phyloP scores from a whole-genome alignment of 2,797 vertebrate species.

The Nasua narica region DNA sequence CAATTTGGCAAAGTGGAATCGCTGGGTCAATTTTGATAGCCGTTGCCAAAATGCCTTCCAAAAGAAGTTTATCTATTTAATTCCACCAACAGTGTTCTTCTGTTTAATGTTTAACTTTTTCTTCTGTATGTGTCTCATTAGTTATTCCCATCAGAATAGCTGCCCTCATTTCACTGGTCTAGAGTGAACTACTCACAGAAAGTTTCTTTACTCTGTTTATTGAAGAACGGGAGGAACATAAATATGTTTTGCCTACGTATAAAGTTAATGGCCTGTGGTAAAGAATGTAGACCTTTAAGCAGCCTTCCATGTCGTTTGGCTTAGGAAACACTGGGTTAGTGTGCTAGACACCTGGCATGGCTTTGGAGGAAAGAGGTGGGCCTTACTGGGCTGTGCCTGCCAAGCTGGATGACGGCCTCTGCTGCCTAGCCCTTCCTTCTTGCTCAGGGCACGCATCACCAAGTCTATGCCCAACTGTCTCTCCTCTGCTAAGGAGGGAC shows the following conservation, averaged over 20 bases:
- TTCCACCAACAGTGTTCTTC: conserved; percentile 52
- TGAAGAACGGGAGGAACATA: conserved; percentile 60
- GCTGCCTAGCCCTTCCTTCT: neutral
- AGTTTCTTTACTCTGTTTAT: conserved; percentile 66
- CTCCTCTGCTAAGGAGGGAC: neutral
- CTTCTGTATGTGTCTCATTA: conserved; percentile 28
- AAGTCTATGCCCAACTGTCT: neutral
- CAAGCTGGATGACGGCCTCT: neutral
- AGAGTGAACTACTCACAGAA: conserved; percentile 34
- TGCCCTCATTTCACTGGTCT: neutral
- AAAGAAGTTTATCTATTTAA: neutral
- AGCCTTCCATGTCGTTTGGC: conserved; percentile 39
- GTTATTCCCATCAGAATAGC: conserved; percentile 40
- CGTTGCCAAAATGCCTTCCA: neutral
- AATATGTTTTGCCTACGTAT: conserved; percentile 69
- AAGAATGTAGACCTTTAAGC: conserved; percentile 69
- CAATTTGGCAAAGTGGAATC: conserved; percentile 13
- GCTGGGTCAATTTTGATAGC: conserved; percentile 3
- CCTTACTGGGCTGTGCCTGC: neutral
- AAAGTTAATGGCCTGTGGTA: conserved; percentile 74
- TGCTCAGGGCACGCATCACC: neutral
- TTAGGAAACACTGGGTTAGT: conserved; percentile 64
- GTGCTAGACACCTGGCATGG: conserved; percentile 51
- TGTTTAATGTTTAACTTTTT: conserved; percentile 40
- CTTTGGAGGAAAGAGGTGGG: conserved; percentile 37